A percentile compares a stretch with the other conserved stretches of the same genome.
phyloP scores from a whole-genome alignment of 2,113 vertebrate genomes.

The Chloropsis hardwickii region DNA sequence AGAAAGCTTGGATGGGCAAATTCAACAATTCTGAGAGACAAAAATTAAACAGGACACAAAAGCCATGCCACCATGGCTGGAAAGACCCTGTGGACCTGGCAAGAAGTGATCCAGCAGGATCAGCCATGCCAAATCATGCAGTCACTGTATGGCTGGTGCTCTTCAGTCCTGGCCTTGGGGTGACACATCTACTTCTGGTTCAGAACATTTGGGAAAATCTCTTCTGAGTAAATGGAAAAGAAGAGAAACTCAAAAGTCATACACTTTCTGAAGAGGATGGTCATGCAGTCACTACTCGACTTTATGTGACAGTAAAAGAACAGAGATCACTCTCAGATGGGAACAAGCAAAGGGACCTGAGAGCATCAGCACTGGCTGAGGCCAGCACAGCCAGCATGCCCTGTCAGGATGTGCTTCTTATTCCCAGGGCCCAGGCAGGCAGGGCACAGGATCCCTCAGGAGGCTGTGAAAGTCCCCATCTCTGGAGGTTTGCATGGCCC shows the following conservation, averaged over 20 bases:
- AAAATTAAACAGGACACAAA: background rate
- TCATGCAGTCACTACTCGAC: background rate
- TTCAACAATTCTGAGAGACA: background rate
- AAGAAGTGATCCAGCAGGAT: background rate
- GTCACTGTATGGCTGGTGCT: rapidly evolving
- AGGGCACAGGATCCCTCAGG: background rate
- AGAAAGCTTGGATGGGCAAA: background rate
- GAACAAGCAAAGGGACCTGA: background rate
- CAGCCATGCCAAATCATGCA: rapidly evolving
- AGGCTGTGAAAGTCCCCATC: background rate
- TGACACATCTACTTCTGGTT: background rate
- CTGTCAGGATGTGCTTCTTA: background rate
- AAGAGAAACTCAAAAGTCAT: background rate
- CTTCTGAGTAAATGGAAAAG: background rate
- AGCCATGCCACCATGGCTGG: background rate
- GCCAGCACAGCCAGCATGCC: background rate
- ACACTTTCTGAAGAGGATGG: background rate
- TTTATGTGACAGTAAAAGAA: background rate
- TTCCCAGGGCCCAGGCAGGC: background rate
- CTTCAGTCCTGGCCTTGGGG: background rate
- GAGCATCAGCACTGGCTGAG: background rate
- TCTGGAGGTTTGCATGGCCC: background rate
- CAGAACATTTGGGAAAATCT: background rate
- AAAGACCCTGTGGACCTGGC: background rate
- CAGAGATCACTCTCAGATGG: background rate